A percentile compares a stretch with the other conserved stretches of the same genome.
Conservation (phyloP, 2,888 invertebrate species). For the Hirtodrosophila trivittata region DNA sequence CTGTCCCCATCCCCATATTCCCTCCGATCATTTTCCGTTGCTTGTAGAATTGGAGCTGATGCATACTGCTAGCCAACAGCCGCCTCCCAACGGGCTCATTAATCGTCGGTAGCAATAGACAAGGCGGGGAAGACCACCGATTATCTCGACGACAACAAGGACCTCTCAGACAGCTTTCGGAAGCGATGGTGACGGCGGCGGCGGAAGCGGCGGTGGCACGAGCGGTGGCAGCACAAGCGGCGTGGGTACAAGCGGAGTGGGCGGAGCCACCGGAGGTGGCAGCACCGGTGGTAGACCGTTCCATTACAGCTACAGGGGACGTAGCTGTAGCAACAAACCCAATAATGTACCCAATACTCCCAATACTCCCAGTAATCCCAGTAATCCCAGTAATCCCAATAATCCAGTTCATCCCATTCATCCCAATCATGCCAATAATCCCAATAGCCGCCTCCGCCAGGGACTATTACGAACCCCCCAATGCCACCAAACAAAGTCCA, state of each 20-base stretch:
- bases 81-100: constrained; percentile 91
- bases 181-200: constrained; percentile 5
- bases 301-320: constrained; percentile 30
- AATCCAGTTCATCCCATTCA: no score
- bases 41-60: constrained; percentile 95
- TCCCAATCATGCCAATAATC: constrained; percentile 17
- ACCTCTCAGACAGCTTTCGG: constrained; percentile 24
- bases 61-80: constrained; percentile 88
- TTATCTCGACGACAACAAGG: constrained; percentile 49
- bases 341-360: no score
- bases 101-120: constrained; percentile 91
- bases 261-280: constrained; percentile 4
- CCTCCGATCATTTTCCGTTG: constrained; percentile 97
- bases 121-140: constrained; percentile 65
- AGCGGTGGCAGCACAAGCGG: constrained; percentile 24
- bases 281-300: constrained; percentile 34
- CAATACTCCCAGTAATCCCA: no score
- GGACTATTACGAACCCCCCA: background rate
- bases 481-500: background rate
- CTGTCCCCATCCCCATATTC: constrained; percentile 98
- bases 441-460: constrained; percentile 14
- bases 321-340: constrained; percentile 15
- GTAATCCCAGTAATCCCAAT: constrained; percentile 23
- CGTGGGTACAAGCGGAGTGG: background rate
- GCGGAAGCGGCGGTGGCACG: background rate